These are phyloP conservation scores for Aspidapion aeneum DNA, from an alignment of 2,888 invertebrate species.

Conservation along the genomic window DNA sequence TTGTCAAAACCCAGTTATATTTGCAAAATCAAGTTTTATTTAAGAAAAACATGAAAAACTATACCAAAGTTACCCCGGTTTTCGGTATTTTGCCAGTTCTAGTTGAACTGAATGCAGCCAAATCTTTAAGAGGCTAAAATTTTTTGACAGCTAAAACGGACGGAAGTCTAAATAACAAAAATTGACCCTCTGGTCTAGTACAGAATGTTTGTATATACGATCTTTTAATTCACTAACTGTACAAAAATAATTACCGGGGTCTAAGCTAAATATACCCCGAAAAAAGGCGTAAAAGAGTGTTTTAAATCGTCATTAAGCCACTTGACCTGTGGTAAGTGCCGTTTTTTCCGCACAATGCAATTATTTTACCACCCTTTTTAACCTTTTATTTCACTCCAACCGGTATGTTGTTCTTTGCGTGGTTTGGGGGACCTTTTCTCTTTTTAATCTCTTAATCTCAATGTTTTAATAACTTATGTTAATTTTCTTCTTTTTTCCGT, in stretches of 20 bases:
- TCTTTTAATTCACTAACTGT: neutral
- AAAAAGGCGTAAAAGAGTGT: neutral
- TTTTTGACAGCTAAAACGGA: no score
- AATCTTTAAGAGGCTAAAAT: no score
- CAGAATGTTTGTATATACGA: neutral
- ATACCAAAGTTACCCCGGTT: no score
- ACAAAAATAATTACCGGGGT: neutral
- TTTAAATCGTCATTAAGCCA: conserved; percentile 1
- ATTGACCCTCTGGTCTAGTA: no score
- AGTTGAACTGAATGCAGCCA: no score
- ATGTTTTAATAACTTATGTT: no score
- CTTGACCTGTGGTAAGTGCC: neutral
- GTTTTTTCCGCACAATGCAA: conserved; percentile 1
- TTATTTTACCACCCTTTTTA: neutral
- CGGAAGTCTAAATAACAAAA: no score
- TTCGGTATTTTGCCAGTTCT: no score
- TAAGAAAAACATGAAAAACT: no score
- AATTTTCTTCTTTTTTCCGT: no score
- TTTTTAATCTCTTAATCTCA: neutral
- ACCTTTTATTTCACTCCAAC: conserved; percentile 3
- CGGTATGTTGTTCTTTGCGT: conserved; percentile 1
- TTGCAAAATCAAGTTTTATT: no score
- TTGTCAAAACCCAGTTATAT: no score
- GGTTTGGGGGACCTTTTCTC: conserved; percentile 1
- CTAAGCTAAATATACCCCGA: neutral